Percentiles rank a stretch among this genome's conserved stretches.
These are phyloP conservation scores for Enteromius unitaeniatus DNA, from an alignment of 2,797 vertebrate species.

Conservation along the genomic window DNA sequence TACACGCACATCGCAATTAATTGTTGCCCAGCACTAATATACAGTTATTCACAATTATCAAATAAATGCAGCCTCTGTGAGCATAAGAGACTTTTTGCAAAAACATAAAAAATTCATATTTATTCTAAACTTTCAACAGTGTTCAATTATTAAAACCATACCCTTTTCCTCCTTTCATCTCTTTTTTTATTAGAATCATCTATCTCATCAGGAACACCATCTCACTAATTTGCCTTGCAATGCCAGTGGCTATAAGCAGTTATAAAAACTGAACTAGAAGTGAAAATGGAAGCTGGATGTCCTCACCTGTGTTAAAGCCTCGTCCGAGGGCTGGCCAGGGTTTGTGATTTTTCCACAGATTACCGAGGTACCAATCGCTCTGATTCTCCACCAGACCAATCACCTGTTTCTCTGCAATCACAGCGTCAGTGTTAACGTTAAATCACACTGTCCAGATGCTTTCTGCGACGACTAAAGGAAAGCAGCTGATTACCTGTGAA, in stretches of 20 bases:
- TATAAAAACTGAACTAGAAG: too few relatives aligned
- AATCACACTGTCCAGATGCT: neutral
- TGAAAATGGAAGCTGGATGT: neutral
- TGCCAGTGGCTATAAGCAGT: neutral
- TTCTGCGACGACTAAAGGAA: neutral
- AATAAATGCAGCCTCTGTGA: neutral
- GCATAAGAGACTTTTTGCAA: neutral
- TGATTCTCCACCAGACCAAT: conserved; percentile 97
- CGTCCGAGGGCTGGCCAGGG: conserved; percentile 94
- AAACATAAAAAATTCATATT: neutral
- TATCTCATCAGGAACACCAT: neutral
- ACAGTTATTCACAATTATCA: neutral
- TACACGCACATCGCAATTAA: too few relatives aligned
- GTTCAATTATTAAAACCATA: neutral
- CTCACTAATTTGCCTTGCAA: neutral
- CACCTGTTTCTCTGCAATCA: conserved; percentile 87
- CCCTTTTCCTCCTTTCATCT: neutral
- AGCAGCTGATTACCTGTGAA: conserved; percentile 84
- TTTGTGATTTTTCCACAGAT: conserved; percentile 96
- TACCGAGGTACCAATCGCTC: conserved; percentile 97
- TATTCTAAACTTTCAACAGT: neutral
- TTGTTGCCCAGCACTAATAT: too few relatives aligned
- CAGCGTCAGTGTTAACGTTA: conserved; percentile 6
- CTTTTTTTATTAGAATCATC: neutral
- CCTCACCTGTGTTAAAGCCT: conserved; percentile 94